Percentiles rank a stretch among this genome's conserved stretches.
Evolutionary conservation across 2,113 vertebrate species (phyloP).

Genomic region (Halichoeres trimaculatus): DNA sequence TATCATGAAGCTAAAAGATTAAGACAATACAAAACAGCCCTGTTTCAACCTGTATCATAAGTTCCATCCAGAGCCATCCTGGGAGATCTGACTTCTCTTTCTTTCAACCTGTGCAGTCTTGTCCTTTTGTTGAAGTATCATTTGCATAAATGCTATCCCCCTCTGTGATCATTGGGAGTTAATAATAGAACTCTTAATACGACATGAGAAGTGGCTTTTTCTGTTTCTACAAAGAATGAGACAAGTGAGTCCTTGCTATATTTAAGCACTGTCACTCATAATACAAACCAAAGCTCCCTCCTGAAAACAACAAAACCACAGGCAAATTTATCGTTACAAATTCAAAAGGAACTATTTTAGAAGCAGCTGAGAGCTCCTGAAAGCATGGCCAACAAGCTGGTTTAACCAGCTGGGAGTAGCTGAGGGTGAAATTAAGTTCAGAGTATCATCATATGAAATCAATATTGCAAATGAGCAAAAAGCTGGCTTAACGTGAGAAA

Average conservation of each 20-base stretch:
- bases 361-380: slow-evolving; percentile 21
- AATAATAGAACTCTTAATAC: slow-evolving; percentile 67
- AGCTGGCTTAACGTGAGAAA: slow-evolving; percentile 32
- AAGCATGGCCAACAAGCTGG: slow-evolving; percentile 28
- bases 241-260: slow-evolving; percentile 53
- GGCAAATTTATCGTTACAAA: slow-evolving; percentile 28
- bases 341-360: slow-evolving; percentile 25
- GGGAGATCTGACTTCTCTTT: slow-evolving; percentile 33
- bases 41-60: slow-evolving; percentile 31
- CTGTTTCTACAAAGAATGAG: slow-evolving; percentile 42
- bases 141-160: slow-evolving; percentile 53
- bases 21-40: slow-evolving; percentile 1
- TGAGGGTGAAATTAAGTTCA: slow-evolving; percentile 64
- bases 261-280: slow-evolving; percentile 56
- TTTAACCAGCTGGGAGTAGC: slow-evolving; percentile 41
- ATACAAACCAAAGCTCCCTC: slow-evolving; percentile 4
- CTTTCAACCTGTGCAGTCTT: slow-evolving; percentile 19
- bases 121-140: slow-evolving; percentile 27
- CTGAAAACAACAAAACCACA: slow-evolving; percentile 23
- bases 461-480: slow-evolving; percentile 54
- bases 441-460: slow-evolving; percentile 53
- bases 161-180: slow-evolving; percentile 49
- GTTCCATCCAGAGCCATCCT: slow-evolving; percentile 15
- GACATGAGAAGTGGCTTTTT: slow-evolving; percentile 39
- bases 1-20: neutral